Base-by-base conservation (phyloP, 1,140 invertebrate species). In the Habropoda laboriosa region DNA sequence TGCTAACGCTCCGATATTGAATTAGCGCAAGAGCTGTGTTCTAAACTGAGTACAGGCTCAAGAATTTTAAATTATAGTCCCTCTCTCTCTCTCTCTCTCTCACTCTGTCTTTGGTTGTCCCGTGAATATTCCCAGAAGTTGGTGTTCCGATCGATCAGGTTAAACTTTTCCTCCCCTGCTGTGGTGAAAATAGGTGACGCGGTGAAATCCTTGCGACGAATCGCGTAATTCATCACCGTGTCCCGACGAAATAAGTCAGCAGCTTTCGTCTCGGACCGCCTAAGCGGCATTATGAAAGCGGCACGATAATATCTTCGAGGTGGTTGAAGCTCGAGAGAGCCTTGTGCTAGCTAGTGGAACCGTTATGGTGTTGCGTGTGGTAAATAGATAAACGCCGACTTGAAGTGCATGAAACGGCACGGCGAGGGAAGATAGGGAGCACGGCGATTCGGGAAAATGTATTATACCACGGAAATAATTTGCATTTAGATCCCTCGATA, bases 381-480 rank as follows among this genome's bases (percentile, higher is more conserved):
- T 77, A 77, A 77, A 77, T 70, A 77, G 74, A 77, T 77, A 77
- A 77, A 77, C 70, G 66, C 42, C 16, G 74, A 70, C 74, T 77
- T 57, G 74, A 76, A 76, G 74, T 70, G 64, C 74, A 70, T 77
- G 74, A 77, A 70, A 58, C 64, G 74, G 53, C 53, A 58, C 42
- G 51, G 42, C 2, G 74, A n/a, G 13, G 42, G 55, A 57, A 77
- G 74, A 77, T 70, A 77, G 42, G 51, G 55, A 21, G 61, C 42
- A 24, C 30, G 49, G 16, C 53, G 74, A 77, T 70, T 77, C 74
- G 74, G 30, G 74, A 77, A 60, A 77, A 77, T 70, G 74, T 77
- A 77, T 77, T 77, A n/a, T n/a, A 58, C 64, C 74, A 8, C 74
- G 74, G 74, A 77, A 77, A 77, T 70, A 77, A 77, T 77, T 77